Conservation (phyloP, 2,113 vertebrate genomes). For the Anarrhichthys ocellatus region DNA sequence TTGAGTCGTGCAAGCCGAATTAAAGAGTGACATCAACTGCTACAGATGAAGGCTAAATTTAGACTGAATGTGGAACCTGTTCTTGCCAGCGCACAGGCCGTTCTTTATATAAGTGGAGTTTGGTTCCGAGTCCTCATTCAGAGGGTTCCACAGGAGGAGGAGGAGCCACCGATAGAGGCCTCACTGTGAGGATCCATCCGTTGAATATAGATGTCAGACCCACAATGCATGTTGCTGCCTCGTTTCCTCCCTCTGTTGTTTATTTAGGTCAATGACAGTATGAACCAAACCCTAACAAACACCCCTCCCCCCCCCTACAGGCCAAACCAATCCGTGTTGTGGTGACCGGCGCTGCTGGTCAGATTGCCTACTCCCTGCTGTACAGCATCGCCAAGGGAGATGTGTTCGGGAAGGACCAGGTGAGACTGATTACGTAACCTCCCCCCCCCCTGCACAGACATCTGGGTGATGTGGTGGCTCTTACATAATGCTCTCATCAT, state of each 20-base stretch:
- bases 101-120: neutral
- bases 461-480: neutral
- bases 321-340: slow-evolving; percentile 91
- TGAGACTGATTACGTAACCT: slow-evolving; percentile 60
- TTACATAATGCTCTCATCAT: slow-evolving; percentile 49
- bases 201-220: neutral
- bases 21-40: no score
- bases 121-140: neutral
- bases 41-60: neutral
- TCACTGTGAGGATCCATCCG: rapidly evolving
- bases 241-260: neutral
- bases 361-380: slow-evolving; percentile 97
- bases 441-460: neutral
- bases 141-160: neutral
- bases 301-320: slow-evolving; percentile 73
- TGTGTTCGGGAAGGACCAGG: slow-evolving; percentile 98
- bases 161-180: neutral
- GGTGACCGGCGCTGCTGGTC: slow-evolving; percentile 96
- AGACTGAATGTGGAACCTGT: rapidly evolving
- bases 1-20: neutral
- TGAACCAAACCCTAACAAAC: slow-evolving; percentile 9
- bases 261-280: neutral
- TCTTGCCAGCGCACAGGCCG: neutral
- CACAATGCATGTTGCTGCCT: neutral
- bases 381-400: slow-evolving; percentile 97